Evolutionary conservation across 2,113 vertebrate genomes (phyloP), one percentile per base, ranked within the genome.

Genomic region (Psammodynastes pulverulentus): DNA sequence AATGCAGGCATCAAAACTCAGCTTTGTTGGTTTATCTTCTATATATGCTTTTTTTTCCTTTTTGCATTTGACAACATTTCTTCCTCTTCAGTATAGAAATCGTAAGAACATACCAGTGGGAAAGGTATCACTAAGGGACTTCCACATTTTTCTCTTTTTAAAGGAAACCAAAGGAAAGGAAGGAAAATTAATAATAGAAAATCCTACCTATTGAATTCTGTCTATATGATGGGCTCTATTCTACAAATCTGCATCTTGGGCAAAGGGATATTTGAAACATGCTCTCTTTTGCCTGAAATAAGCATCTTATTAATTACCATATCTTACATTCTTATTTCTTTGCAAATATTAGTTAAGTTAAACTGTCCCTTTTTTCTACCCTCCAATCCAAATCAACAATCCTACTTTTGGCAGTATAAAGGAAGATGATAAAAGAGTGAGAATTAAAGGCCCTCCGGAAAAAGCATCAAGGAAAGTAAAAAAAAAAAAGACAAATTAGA

Each of bases 1-100:
- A 92, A 72, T n/a, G 58, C 92, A 92, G 87, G 29, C 2, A 94
- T 96, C 95, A 97, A 91, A 93, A 95, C 5, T 85, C 13, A 92
- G 53, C 89, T 89, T 45, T 49, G 46, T 88, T 86, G 88, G 23
- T 45, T 89, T 48, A 23, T 79, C 2, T 89, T 54, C 54, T 94
- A 88, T 89, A 43, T 86, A 91, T 0, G 0, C 52, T 90, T 17
- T 43, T 89, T 39, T 24, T 39, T 24, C 8, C 8, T 49, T 91
- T 8, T 67, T 72, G 10, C 26, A 88, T 19, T 23, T 13, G 21
- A 17, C 93, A n/a, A 86, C 46, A 29, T 56, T 88, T n/a, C 34
- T 26, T 48, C 1, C 87, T 91, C 43, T 53, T 84, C 46, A 51
- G 21, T 29, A 46, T 52, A 46, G 45, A 87, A 72, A 88, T 45